A percentile compares a stretch with the other conserved stretches of the same genome.
phyloP scores from a whole-genome alignment of 2,888 invertebrate genomes.

The Omphaloscelis lunosa region DNA sequence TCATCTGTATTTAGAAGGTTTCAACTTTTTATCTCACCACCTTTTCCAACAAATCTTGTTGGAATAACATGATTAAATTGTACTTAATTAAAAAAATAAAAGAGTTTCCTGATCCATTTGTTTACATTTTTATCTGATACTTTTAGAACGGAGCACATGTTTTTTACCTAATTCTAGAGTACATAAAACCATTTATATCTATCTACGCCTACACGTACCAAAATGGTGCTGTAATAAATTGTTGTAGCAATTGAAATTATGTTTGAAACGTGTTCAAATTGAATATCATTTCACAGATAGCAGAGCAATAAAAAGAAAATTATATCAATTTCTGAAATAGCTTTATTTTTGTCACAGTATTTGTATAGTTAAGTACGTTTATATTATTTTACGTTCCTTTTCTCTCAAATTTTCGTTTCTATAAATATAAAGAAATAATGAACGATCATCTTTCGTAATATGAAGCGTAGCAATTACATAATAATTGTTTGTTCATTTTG shows the following conservation, averaged over 20 bases:
- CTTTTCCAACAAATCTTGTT: no score
- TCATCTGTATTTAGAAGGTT: background rate
- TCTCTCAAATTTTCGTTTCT: background rate
- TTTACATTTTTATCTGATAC: no score
- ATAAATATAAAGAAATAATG: background rate
- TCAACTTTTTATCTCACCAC: no score
- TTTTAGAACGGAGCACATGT: background rate
- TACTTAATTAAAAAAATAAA: no score
- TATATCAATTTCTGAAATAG: constrained; percentile 7
- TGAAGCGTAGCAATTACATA: constrained; percentile 16
- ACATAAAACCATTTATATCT: constrained; percentile 18
- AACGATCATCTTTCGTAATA: constrained; percentile 12
- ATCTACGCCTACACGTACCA: background rate
- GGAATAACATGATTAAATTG: no score
- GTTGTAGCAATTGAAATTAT: constrained; percentile 8
- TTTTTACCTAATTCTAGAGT: background rate
- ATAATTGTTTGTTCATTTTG: constrained; percentile 29
- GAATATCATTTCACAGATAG: constrained; percentile 1
- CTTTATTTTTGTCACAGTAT: constrained; percentile 7
- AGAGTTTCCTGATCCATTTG: background rate
- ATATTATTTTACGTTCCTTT: constrained; percentile 7
- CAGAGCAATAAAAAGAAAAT: constrained; percentile 1
- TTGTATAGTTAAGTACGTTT: background rate
- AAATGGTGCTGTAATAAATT: constrained; percentile 22
- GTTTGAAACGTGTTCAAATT: constrained; percentile 20